Base-by-base conservation (phyloP, 2,113 vertebrate genomes). In the Pagrus major region DNA sequence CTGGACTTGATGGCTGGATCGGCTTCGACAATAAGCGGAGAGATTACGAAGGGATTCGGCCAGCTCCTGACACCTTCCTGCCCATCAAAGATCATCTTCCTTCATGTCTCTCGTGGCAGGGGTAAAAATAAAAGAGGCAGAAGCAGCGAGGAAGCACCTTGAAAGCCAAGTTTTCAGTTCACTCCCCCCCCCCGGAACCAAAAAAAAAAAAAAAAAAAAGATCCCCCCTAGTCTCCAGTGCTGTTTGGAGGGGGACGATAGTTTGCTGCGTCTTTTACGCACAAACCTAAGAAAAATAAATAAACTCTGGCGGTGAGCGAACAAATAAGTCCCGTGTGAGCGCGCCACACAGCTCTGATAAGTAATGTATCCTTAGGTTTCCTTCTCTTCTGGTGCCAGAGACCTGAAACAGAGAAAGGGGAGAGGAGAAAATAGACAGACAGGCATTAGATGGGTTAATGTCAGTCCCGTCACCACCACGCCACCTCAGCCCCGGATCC, bases 401-500 rank as follows among this genome's bases (percentile, higher is more conserved):
- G 76, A 96, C 95, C 94, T 94, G 94, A 92, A 96, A 94, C 80
- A 90, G 78, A 89, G 69, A 90, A 78, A 79, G 81, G 76, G 81
- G 75, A 74, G 54, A 86, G 85, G 78, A 84, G 93, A 93, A 94
- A 93, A 94, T 82, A 83, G 80, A 92, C 9, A 89, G 86, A 96
- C 95, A 94, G 92, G 93, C 94, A 92, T 94, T 95, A 96, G 96
- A 95, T 95, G 96, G 89, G 96, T 96, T 96, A 96, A 91, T 96
- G 96, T 94, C 94, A 94, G 92, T 96, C 96, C 90, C 96, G 96
- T 96, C 96, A 96, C 96, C 90, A 96, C 94, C 88, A 85, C 91
- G 96, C 96, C 96, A 96, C 96, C 96, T 96, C 95, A 96, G 96
- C 95, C 96, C n/a, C 95, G 95, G 95, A 96, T 96, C 88, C 95